Evolutionary conservation across 2,113 vertebrate genomes (phyloP).

Genomic region (Tichodroma muraria): DNA sequence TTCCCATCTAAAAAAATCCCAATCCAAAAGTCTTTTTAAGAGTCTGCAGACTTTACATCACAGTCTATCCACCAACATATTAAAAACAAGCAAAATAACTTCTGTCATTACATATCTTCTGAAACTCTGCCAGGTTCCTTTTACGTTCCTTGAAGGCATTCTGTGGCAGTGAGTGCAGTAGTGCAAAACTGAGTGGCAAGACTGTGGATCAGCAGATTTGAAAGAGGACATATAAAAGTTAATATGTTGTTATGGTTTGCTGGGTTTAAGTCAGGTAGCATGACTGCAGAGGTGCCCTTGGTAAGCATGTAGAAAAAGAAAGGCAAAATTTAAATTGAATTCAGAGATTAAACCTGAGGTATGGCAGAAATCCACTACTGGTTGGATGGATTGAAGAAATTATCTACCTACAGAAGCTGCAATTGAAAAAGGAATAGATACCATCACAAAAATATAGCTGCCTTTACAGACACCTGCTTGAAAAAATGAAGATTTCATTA

Average conservation of each 20-base stretch:
- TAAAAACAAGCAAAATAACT: neutral
- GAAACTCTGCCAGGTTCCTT: neutral
- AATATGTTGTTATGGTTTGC: neutral
- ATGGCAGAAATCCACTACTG: neutral
- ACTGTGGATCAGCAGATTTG: neutral
- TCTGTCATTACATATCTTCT: neutral
- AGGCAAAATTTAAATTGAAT: neutral
- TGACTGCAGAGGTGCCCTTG: neutral
- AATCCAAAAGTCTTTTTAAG: neutral
- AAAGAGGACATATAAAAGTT: neutral
- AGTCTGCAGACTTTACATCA: neutral
- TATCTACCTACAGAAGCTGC: neutral
- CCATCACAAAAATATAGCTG: neutral
- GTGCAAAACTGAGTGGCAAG: neutral
- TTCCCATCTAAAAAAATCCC: neutral
- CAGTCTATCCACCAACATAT: neutral
- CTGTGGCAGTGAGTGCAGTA: neutral
- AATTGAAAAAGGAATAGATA: neutral
- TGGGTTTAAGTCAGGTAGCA: neutral
- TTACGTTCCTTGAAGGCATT: neutral
- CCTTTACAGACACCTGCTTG: neutral
- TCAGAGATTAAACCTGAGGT: neutral
- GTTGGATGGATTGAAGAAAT: neutral
- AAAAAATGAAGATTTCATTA: neutral
- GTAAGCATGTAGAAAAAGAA: neutral